These are phyloP conservation scores for Podabrus alpinus DNA, from an alignment of 2,888 invertebrate species.

Conservation along the genomic window DNA sequence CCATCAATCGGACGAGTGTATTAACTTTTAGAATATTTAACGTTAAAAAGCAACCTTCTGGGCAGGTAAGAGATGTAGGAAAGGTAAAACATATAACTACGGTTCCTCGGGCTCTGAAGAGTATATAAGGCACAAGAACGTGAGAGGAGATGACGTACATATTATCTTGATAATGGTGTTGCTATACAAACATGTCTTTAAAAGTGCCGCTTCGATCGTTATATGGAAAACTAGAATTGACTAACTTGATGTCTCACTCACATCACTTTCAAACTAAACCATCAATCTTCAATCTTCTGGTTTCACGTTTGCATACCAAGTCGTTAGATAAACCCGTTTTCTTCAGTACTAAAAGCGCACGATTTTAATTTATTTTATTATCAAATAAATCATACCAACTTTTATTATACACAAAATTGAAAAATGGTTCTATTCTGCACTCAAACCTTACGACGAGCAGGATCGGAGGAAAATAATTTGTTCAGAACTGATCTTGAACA, in stretches of 20 bases:
- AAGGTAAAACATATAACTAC: neutral
- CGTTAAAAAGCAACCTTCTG: neutral
- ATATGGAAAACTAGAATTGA: conserved; percentile 46
- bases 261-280: conserved; percentile 16
- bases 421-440: too few relatives aligned
- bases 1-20: neutral
- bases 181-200: conserved; percentile 48
- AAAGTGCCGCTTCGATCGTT: conserved; percentile 46
- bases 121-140: conserved; percentile 25
- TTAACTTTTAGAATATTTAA: neutral
- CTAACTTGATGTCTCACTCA: conserved; percentile 46
- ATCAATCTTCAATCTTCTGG: conserved; percentile 17
- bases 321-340: neutral
- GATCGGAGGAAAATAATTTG: too few relatives aligned
- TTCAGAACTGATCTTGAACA: too few relatives aligned
- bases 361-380: neutral
- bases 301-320: neutral
- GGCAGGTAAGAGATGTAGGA: neutral
- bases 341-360: neutral
- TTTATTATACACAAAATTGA: neutral
- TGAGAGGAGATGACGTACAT: conserved; percentile 37
- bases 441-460: too few relatives aligned
- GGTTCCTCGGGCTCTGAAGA: conserved; percentile 13
- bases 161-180: conserved; percentile 50
- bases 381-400: neutral